These are phyloP conservation scores for Pammene fasciana DNA, from an alignment of 2,888 invertebrate species.

Conservation along the genomic window DNA sequence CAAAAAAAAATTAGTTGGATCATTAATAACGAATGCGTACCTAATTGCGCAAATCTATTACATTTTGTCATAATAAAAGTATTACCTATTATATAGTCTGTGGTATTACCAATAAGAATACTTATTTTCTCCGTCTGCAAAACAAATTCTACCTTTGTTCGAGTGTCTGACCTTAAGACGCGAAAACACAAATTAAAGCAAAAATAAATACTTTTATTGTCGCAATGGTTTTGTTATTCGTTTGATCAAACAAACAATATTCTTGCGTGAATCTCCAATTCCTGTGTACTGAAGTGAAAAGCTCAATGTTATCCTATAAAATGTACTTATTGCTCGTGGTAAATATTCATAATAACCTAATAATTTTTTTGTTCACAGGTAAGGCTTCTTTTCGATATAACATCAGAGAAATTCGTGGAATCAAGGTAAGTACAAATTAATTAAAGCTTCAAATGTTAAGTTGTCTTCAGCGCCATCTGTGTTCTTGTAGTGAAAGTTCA, in stretches of 20 bases:
- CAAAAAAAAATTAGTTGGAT: too few species aligned
- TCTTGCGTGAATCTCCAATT: constrained; percentile 27
- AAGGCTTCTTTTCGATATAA: constrained; percentile 10
- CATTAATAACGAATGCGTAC: too few species aligned
- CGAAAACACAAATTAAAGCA: background rate
- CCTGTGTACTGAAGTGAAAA: constrained; percentile 6
- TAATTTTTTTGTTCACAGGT: constrained; percentile 34
- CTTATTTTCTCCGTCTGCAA: too few species aligned
- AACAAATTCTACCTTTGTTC: too few species aligned
- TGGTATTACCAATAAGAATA: too few species aligned
- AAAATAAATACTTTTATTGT: background rate
- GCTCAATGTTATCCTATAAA: background rate
- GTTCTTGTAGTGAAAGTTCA: constrained; percentile 20
- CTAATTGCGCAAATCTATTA: too few species aligned
- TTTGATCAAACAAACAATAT: constrained; percentile 5
- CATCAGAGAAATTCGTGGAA: background rate
- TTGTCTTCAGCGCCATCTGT: constrained; percentile 60
- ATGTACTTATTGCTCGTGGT: background rate
- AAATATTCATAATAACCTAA: background rate
- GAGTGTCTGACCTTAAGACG: background rate
- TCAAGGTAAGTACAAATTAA: constrained; percentile 23
- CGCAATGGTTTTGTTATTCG: background rate
- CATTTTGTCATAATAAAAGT: too few species aligned
- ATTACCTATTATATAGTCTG: too few species aligned
- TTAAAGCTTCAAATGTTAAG: background rate